A percentile compares a stretch with the other conserved stretches of the same genome.
These are phyloP conservation scores for Brachymystax lenok DNA, from an alignment of 2,797 vertebrate genomes.

Conservation along the genomic window DNA sequence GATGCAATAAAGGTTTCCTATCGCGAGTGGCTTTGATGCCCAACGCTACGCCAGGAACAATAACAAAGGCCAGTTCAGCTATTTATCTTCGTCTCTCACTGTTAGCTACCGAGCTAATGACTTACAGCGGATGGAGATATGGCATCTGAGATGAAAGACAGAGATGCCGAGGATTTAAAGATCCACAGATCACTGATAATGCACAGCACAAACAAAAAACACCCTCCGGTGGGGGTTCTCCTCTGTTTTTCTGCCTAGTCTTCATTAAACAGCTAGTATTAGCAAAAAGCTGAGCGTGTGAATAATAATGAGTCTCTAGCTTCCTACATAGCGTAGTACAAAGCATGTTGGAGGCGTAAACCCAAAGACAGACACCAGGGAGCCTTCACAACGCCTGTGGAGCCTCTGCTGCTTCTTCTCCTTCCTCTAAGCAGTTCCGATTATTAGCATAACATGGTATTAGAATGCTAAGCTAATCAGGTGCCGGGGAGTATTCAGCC, in stretches of 20 bases:
- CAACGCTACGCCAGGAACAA: not conserved
- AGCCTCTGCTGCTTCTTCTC: slow-evolving; percentile 29
- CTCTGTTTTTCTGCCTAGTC: slow-evolving; percentile 45
- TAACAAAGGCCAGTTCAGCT: slow-evolving; percentile 42
- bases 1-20: slow-evolving; percentile 53
- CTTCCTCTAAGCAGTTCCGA: slow-evolving; percentile 51
- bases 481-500: slow-evolving; percentile 45
- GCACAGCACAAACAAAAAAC: slow-evolving; percentile 54
- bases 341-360: not conserved
- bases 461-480: slow-evolving; percentile 65
- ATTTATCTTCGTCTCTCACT: slow-evolving; percentile 56
- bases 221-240: slow-evolving; percentile 45
- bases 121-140: slow-evolving; percentile 62
- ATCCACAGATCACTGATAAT: slow-evolving; percentile 71
- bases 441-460: slow-evolving; percentile 44
- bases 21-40: slow-evolving; percentile 47
- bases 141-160: slow-evolving; percentile 63
- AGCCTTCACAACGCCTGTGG: slow-evolving; percentile 3
- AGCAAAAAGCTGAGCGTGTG: slow-evolving; percentile 30
- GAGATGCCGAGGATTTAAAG: slow-evolving; percentile 69
- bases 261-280: slow-evolving; percentile 40
- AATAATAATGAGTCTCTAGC: not conserved
- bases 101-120: slow-evolving; percentile 60
- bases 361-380: slow-evolving; percentile 28
- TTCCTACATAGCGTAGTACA: too few relatives aligned